These are phyloP conservation scores for Watersipora subatra DNA, from an alignment of 1,140 invertebrate species.

Conservation along the genomic window DNA sequence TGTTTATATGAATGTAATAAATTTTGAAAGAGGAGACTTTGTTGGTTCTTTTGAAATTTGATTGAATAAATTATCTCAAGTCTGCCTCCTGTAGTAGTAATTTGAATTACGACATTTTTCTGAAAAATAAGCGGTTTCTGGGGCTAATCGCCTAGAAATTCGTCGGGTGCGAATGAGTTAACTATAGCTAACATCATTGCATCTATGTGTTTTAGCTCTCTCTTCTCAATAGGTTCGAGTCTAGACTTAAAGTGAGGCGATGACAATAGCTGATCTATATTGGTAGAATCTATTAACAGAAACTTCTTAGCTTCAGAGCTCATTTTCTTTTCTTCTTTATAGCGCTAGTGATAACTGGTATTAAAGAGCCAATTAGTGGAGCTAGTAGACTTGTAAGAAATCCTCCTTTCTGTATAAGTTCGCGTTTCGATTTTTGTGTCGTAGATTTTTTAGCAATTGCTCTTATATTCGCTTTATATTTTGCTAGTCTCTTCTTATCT, in stretches of 20 bases:
- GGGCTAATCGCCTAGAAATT: too few relatives aligned
- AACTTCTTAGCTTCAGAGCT: neutral
- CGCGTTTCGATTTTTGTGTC: neutral
- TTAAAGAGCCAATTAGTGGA: neutral
- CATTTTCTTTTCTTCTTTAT: neutral
- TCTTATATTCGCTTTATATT: neutral
- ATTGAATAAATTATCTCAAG: too few relatives aligned
- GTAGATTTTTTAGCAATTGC: neutral
- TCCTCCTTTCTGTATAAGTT: neutral
- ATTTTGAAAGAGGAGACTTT: too few relatives aligned
- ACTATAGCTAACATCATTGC: neutral
- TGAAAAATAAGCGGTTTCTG: too few relatives aligned
- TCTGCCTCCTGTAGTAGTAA: too few relatives aligned
- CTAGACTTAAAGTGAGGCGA: neutral
- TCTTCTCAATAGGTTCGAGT: neutral
- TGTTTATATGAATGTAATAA: too few relatives aligned
- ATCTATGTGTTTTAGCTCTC: neutral
- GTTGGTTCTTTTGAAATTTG: too few relatives aligned
- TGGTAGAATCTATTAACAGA: neutral
- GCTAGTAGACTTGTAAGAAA: neutral
- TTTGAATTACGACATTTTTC: too few relatives aligned
- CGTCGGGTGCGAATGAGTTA: too few relatives aligned
- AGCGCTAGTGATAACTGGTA: neutral
- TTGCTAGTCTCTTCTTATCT: neutral
- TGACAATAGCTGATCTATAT: neutral